Conservation (phyloP, 2,113 vertebrate genomes). For the Megalops atlanticus region DNA sequence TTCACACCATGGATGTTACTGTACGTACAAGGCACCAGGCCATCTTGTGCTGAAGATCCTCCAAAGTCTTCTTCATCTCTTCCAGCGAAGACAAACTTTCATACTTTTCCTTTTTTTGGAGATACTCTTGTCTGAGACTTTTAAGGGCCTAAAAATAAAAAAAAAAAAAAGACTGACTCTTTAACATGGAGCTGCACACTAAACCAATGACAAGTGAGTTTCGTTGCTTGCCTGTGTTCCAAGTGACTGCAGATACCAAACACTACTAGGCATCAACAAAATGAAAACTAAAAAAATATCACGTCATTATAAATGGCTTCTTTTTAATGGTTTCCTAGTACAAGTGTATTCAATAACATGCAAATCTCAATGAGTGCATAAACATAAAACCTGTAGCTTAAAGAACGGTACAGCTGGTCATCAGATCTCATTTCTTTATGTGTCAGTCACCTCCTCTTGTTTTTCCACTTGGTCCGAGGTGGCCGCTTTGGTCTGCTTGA, state of each 20-base stretch:
- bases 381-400: neutral
- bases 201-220: neutral
- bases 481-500: conserved; percentile 82
- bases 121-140: conserved; percentile 71
- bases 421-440: no score
- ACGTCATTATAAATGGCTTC: neutral
- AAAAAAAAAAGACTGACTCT: no score
- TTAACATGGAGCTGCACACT: no score
- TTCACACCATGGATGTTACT: neutral
- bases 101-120: conserved; percentile 75
- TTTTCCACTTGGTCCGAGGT: conserved; percentile 75
- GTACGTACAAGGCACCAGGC: conserved; percentile 79
- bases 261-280: no score
- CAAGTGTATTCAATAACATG: neutral
- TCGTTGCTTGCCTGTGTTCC: neutral
- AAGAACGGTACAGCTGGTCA: no score
- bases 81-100: conserved; percentile 70
- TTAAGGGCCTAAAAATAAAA: conserved; percentile 66
- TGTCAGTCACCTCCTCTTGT: conserved; percentile 71
- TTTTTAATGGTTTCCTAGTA: no score
- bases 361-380: neutral
- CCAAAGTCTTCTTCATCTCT: conserved; percentile 71
- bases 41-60: conserved; percentile 77
- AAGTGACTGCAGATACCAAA: neutral
- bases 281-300: neutral